phyloP scores from a whole-genome alignment of 2,888 invertebrate species.

The Frankliniella fusca region DNA sequence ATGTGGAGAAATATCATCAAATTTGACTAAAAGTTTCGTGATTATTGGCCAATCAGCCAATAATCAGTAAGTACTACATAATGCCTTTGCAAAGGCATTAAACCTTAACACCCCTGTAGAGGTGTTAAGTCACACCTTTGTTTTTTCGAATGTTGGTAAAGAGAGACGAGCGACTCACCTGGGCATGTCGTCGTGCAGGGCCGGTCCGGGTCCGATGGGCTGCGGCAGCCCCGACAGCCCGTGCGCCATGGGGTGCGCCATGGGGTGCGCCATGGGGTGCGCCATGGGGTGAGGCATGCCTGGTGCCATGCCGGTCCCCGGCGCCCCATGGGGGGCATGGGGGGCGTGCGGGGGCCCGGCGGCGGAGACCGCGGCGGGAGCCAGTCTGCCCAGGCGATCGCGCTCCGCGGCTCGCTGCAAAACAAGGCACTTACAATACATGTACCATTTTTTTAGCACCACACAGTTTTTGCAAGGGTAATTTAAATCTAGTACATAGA shows the following conservation, averaged over 20 bases:
- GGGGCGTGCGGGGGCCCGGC: slow-evolving; percentile 2
- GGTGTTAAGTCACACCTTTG: too few relatives aligned
- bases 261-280: slow-evolving; percentile 27
- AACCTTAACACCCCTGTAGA: too few relatives aligned
- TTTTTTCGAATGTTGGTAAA: too few relatives aligned
- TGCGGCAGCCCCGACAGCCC: slow-evolving; percentile 10
- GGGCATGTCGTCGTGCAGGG: slow-evolving; percentile 41
- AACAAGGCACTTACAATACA: neutral
- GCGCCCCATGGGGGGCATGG: neutral
- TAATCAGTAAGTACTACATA: too few relatives aligned
- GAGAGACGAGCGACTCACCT: slow-evolving; percentile 42
- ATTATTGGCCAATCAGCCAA: too few relatives aligned
- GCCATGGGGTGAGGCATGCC: slow-evolving; percentile 40
- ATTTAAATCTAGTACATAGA: too few relatives aligned
- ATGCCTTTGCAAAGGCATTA: too few relatives aligned
- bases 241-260: neutral
- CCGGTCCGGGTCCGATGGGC: slow-evolving; percentile 4
- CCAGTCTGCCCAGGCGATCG: slow-evolving; percentile 9
- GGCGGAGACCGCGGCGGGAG: neutral
- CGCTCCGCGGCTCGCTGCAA: slow-evolving; percentile 10
- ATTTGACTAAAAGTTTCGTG: too few relatives aligned
- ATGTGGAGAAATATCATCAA: too few relatives aligned
- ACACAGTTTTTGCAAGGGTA: too few relatives aligned
- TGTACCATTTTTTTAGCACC: neutral
- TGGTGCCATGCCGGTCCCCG: neutral